Conservation (phyloP, 2,888 invertebrate species). For the Ligdia adustata region DNA sequence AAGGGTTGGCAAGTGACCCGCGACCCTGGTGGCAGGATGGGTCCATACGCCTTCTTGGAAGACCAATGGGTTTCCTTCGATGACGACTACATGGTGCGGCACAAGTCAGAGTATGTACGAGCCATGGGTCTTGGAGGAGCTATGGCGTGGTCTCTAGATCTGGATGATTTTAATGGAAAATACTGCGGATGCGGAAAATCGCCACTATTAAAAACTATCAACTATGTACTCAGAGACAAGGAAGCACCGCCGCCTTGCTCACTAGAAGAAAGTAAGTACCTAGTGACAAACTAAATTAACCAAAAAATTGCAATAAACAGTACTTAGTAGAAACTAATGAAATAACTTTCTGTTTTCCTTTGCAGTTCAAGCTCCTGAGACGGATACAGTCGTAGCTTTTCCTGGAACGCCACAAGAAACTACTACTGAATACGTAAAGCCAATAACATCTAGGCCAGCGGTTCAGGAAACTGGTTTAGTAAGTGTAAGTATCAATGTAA, state of each 20-base stretch:
- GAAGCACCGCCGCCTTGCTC: slow-evolving; percentile 83
- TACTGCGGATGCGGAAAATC: slow-evolving; percentile 92
- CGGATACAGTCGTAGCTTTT: slow-evolving; percentile 23
- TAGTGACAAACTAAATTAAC: no score
- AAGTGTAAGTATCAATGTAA: slow-evolving; percentile 22
- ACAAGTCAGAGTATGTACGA: slow-evolving; percentile 92
- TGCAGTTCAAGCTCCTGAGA: slow-evolving; percentile 33
- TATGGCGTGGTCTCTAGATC: slow-evolving; percentile 95
- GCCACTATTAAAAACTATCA: slow-evolving; percentile 91
- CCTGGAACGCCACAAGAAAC: slow-evolving; percentile 28
- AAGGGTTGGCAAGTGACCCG: slow-evolving; percentile 91
- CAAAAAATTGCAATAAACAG: neutral
- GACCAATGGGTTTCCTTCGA: slow-evolving; percentile 98
- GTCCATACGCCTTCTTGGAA: slow-evolving; percentile 92
- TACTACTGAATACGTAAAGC: slow-evolving; percentile 33
- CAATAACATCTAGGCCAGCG: slow-evolving; percentile 23
- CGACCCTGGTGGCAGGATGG: slow-evolving; percentile 92
- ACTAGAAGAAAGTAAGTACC: slow-evolving; percentile 68
- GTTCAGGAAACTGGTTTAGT: slow-evolving; percentile 23
- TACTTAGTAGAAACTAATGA: neutral
- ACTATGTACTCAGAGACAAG: slow-evolving; percentile 89
- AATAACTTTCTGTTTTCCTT: neutral
- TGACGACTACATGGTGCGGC: slow-evolving; percentile 91
- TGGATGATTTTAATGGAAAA: slow-evolving; percentile 92
- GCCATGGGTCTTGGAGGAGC: slow-evolving; percentile 92